phyloP scores from a whole-genome alignment of 2,113 vertebrate species.

The Chaetorhynchus papuensis region DNA sequence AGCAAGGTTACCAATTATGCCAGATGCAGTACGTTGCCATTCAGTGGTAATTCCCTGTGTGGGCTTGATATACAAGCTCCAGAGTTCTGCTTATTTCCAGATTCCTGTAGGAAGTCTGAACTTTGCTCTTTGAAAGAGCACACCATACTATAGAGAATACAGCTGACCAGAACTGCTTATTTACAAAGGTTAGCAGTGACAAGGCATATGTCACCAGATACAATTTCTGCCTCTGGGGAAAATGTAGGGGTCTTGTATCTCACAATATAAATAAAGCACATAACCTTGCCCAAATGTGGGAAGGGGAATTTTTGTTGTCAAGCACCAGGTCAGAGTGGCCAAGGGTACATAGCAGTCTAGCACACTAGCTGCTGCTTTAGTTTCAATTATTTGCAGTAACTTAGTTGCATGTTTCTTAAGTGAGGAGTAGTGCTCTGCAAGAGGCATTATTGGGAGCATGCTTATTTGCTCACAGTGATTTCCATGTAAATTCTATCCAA shows the following conservation, averaged over 20 bases:
- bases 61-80: background rate
- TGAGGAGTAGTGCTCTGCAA: background rate
- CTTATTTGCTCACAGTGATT: background rate
- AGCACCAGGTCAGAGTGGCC: background rate
- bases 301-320: background rate
- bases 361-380: background rate
- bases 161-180: constrained; percentile 28
- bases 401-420: background rate
- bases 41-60: background rate
- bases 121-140: constrained; percentile 44
- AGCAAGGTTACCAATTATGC: background rate
- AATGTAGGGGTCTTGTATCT: constrained; percentile 5
- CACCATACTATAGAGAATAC: background rate
- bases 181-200: constrained; percentile 37
- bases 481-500: background rate
- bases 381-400: background rate
- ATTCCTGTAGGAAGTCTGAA: background rate
- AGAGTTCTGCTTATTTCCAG: background rate
- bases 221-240: background rate
- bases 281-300: background rate
- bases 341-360: background rate
- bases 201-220: constrained; percentile 29
- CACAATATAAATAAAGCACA: constrained; percentile 27
- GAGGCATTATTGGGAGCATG: background rate
- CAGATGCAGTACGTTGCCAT: background rate